phyloP scores from a whole-genome alignment of 2,888 invertebrate genomes.

The Hydroisotoma schaefferi region DNA sequence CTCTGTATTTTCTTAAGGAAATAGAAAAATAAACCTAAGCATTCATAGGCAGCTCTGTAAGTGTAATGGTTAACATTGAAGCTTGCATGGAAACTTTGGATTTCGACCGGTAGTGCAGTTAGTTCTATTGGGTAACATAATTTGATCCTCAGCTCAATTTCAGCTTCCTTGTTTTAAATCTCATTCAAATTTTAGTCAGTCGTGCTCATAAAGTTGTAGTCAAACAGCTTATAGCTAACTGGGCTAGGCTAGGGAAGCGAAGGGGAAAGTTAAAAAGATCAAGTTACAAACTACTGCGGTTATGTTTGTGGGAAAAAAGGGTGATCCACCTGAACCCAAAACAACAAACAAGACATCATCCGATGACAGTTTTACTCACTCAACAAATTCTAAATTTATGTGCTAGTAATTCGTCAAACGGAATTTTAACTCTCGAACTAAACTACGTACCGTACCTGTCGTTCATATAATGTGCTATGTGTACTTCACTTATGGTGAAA shows the following conservation, averaged over 20 bases:
- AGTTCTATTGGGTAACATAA: no score
- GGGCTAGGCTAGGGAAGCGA: neutral
- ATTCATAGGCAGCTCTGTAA: no score
- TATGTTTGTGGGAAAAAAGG: slow-evolving; percentile 27
- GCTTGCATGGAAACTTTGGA: no score
- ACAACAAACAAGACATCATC: slow-evolving; percentile 28
- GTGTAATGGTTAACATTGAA: no score
- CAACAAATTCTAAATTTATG: slow-evolving; percentile 11
- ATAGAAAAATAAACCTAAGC: no score
- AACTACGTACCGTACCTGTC: no score
- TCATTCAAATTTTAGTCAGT: neutral
- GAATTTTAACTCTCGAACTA: no score
- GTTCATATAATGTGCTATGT: no score
- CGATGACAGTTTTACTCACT: slow-evolving; percentile 33
- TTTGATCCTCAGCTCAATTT: neutral
- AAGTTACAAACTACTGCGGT: slow-evolving; percentile 28
- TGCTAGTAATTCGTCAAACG: no score
- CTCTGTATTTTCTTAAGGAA: neutral
- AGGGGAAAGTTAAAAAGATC: slow-evolving; percentile 27
- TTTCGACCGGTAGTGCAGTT: no score
- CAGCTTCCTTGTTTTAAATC: slow-evolving; percentile 5
- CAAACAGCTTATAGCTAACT: neutral
- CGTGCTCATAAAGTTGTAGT: slow-evolving; percentile 3
- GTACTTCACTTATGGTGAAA: no score
- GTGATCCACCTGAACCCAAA: slow-evolving; percentile 37